phyloP scores from a whole-genome alignment of 2,113 vertebrate genomes.

The Tonatia bakeri region DNA sequence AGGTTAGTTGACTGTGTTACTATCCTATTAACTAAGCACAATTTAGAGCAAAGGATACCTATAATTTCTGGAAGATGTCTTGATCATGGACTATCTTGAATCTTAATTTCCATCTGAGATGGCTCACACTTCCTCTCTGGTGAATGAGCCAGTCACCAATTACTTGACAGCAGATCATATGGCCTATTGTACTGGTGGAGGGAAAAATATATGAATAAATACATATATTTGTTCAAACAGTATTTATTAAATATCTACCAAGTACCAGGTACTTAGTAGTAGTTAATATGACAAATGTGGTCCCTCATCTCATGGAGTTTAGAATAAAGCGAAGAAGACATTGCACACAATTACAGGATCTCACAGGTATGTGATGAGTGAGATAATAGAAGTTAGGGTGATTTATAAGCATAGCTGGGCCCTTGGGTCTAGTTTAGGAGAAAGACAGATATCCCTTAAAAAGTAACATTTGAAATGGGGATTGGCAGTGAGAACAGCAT shows the following conservation, averaged over 20 bases:
- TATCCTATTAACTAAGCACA: not conserved
- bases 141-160: not conserved
- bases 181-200: not conserved
- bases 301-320: not conserved
- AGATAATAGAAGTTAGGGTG: not conserved
- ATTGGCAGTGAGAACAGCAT: not conserved
- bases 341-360: not conserved
- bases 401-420: not conserved
- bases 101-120: not conserved
- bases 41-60: not conserved
- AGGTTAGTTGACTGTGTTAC: not conserved
- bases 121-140: not conserved
- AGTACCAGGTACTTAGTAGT: not conserved
- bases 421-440: not conserved
- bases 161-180: not conserved
- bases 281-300: not conserved
- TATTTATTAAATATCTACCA: slow-evolving; percentile 6
- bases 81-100: not conserved
- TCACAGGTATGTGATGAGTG: not conserved
- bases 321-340: not conserved
- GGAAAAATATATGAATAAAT: not conserved
- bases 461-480: not conserved
- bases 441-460: not conserved
- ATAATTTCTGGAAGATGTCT: not conserved
- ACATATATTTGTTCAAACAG: not conserved